Evolutionary conservation across 2,888 invertebrate genomes (phyloP), one percentile per base, ranked within the genome.

Genomic region (Agriopis marginaria): DNA sequence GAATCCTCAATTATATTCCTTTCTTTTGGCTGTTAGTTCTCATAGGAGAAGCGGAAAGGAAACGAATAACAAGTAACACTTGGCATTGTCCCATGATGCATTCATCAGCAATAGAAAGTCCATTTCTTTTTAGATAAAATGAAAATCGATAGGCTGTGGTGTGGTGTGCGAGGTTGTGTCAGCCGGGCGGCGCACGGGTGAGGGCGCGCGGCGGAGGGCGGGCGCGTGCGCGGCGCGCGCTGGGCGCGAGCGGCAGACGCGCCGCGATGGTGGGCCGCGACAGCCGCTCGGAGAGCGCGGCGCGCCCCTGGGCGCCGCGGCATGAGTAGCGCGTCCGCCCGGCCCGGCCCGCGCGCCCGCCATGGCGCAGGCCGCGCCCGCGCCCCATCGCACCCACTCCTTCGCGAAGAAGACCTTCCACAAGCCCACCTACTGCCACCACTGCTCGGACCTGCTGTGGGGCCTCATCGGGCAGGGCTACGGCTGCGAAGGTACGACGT

Each of bases 391-490:
- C 94, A 95, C 95, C 92, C 99, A 99, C 96, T 98, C 97, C 96
- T 99, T 99, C 97, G 97, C 97, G 95, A 99, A 99, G 97, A 99
- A 99, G 96, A 99, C 99, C 95, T 99, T 99, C 96, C 99, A 99
- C 96, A 99, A 99, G 96, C 99, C 99, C 93, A 99, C 99, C 88
- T 99, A 99, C 96, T 99, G 99, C 96, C 99, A 99, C 96, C 99
- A 99, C 96, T 99, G 99, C 96, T 98, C 99, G 94, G 99, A 99
- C 95, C 97, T 99, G 96, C 97, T 99, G 90, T 99, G 99, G 99
- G 99, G 99, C 93, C 97, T 99, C 95, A 98, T 99, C 94, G 99
- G 99, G 95, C 99, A 99, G 96, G 99, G 99, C 95, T 99, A 98
- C 96, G 98, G 98, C 93, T 99, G 99, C 96, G 99, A 99, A 98